Conservation (phyloP, 2,888 invertebrate genomes). For the Patella depressa region DNA sequence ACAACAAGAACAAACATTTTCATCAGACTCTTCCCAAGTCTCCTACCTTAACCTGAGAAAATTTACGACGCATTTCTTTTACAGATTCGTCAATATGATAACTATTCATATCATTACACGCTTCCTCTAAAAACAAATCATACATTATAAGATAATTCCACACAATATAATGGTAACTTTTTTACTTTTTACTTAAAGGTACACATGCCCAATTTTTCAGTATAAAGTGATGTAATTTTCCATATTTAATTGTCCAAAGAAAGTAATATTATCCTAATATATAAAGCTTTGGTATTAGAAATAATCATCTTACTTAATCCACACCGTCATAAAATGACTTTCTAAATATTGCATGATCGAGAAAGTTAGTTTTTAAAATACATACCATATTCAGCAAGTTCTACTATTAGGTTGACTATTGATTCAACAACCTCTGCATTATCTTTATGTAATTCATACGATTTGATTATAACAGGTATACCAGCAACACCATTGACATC, state of each 20-base stretch:
- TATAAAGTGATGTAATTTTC: no score
- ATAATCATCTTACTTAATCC: background rate
- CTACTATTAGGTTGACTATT: constrained; percentile 64
- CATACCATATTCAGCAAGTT: constrained; percentile 67
- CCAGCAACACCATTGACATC: constrained; percentile 54
- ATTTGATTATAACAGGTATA: constrained; percentile 60
- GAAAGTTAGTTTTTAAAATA: background rate
- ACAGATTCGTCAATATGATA: background rate
- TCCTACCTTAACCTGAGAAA: background rate
- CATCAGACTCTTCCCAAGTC: background rate
- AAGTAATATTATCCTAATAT: no score
- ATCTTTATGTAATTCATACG: constrained; percentile 67
- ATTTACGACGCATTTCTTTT: background rate
- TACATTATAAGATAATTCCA: background rate
- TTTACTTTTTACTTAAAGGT: no score
- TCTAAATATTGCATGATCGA: background rate
- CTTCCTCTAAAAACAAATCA: background rate
- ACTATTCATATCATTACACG: background rate
- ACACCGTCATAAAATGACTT: background rate
- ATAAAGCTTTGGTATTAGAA: no score
- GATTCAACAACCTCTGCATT: constrained; percentile 69
- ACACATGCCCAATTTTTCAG: no score
- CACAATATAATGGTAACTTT: no score
- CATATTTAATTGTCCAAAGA: no score
- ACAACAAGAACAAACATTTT: background rate